Evolutionary conservation across 2,797 vertebrate species (phyloP), one percentile per base, ranked within the genome.

Genomic region (Chiroxiphia lanceolata): DNA sequence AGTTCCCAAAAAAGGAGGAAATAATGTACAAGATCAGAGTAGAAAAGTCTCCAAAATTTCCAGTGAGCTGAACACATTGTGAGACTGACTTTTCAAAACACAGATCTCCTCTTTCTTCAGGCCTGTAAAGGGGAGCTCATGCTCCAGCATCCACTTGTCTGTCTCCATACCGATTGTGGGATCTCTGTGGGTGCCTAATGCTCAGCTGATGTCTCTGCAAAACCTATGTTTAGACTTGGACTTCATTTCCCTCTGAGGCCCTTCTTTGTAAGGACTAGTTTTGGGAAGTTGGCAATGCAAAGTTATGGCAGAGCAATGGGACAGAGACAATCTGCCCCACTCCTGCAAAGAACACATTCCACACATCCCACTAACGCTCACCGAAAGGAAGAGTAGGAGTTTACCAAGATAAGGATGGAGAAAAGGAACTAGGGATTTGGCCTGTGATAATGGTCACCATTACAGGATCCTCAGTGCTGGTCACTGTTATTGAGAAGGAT

Each of bases 121-220:
- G 65, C 31, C 34, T 89, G 68, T 64, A n/a, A 81, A 84, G 25
- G 15, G 34, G 23, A 51, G 11, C 51, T 95, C 63, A 40, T 0
- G 0, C 54, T 76, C 38, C 86, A 68, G 60, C 80, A 78, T 69
- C 36, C 26, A 9, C 57, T 90, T 16, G 2, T 64, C 92, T 80
- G 60, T 27, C 53, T 89, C 33, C 0, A 0, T 47, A 51, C 17
- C 0, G 0, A 10, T 22, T 6, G 0, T 63, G 71, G 78, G 68
- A 93, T 36, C 48, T 42, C 68, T 83, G 75, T 0, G 0, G 14
- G 64, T 64, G 29, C 45, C 70, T 68, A 22, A 38, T 22, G 22
- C n/a, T 81, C 67, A 51, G 61, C 54, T 85, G 54, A 3, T 67
- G 19, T 23, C 40, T 80, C 63, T 68, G 17, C 68, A 80, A 85